These are phyloP conservation scores for Camelus dromedarius DNA, from an alignment of 2,113 vertebrate species.

Conservation along the genomic window DNA sequence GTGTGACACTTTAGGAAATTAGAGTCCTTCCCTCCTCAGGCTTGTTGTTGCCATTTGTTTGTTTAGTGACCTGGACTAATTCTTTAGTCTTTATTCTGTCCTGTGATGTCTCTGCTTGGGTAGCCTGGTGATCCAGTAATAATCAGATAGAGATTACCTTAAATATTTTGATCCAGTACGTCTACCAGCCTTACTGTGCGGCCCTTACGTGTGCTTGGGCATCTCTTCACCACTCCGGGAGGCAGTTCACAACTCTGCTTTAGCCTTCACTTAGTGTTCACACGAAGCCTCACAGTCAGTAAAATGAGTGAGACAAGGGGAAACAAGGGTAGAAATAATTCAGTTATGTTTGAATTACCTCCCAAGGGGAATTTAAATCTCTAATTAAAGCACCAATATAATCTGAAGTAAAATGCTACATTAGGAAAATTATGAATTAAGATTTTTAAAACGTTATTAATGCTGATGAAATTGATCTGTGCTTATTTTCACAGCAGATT, in stretches of 20 bases:
- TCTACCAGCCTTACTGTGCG: neutral
- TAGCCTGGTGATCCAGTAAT: neutral
- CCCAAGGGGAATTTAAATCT: neutral
- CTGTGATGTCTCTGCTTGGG: neutral
- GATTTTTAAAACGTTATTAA: neutral
- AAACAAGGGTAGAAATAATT: neutral
- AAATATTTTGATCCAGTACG: neutral
- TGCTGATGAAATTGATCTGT: neutral
- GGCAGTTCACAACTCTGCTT: neutral
- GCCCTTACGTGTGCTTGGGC: neutral
- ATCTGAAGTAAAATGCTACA: neutral
- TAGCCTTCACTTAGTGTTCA: neutral
- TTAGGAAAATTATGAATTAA: neutral
- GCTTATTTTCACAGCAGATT: neutral
- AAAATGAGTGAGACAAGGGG: neutral
- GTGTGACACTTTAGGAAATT: neutral
- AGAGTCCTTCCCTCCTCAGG: neutral
- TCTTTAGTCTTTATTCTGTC: neutral
- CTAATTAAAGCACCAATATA: neutral
- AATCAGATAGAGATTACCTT: neutral
- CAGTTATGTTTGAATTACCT: neutral
- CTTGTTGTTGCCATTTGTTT: neutral
- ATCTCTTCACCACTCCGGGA: no score
- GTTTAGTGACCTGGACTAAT: neutral
- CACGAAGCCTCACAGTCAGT: neutral